phyloP scores from a whole-genome alignment of 2,797 vertebrate species.

The Neosilurus mollespiculum region DNA sequence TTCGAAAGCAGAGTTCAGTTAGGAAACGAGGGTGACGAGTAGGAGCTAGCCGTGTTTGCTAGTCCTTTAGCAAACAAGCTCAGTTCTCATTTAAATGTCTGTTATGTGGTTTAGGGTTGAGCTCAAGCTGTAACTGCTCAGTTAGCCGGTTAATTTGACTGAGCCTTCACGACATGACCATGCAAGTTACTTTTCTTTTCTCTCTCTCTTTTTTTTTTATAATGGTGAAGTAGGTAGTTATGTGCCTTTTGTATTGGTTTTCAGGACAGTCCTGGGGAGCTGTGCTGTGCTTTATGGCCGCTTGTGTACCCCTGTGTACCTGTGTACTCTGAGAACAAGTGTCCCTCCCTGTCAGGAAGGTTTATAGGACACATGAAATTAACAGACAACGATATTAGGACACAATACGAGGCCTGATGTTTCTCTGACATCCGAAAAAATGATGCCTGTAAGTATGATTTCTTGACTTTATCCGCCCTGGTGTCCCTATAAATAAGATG shows the following conservation, averaged over 20 bases:
- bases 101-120: background rate
- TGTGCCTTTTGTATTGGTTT: background rate
- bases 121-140: background rate
- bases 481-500: background rate
- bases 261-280: background rate
- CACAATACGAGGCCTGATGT: slow-evolving; percentile 52
- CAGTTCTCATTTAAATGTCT: background rate
- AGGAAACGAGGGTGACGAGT: background rate
- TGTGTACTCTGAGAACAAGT: background rate
- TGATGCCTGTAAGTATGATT: slow-evolving; percentile 62
- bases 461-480: background rate
- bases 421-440: slow-evolving; percentile 53
- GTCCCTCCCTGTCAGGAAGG: slow-evolving; percentile 5
- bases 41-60: background rate
- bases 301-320: background rate
- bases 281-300: background rate
- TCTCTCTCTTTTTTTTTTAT: background rate
- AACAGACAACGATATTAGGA: slow-evolving; percentile 11
- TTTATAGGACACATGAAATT: slow-evolving; percentile 7
- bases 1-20: background rate
- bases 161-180: background rate
- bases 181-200: background rate
- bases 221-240: background rate
- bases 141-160: background rate
- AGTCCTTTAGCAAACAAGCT: slow-evolving; percentile 8